Base-by-base conservation (phyloP, 1,140 invertebrate genomes). In the Heliconius melpomene region DNA sequence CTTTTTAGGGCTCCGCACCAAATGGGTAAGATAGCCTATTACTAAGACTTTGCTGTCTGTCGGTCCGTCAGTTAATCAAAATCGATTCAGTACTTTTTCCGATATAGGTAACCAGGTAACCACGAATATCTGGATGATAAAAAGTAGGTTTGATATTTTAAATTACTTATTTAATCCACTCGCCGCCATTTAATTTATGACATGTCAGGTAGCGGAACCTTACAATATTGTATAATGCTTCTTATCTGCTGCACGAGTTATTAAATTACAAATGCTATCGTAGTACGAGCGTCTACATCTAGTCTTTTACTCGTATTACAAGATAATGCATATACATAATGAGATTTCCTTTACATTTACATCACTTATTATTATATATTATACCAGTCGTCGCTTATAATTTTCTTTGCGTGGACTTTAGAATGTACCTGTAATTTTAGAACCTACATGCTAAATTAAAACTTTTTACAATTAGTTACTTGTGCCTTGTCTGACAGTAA, bases 271-370 rank as follows among this genome's bases (percentile, higher is more conserved):
- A 66, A 66, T 29, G 60, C 6, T 29, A 18, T 66, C 60, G 60
- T 29, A 29, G 60, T 66, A 18, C 60, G 60, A 38, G 57, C 75
- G 75, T 70, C 60, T 76, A 52, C 54, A 23, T 60, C 32, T 29
- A 36, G 54, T 40, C 50, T 66, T 29, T 74, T 74, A 54, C 78
- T 79, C 77, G 36, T 74, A 71, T 79, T 79, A 74, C 78, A 70
- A 75, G 78, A 75, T 52, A 52, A 52, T 16, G 66, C 66, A 57
- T 52, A 29, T 38, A 73, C 70, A 75, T 70, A 74, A 79, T 75
- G 29, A 60, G 72, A 74, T 79, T 79, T 79, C 78, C 78, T 79
- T 70, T 79, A 60, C 36, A 57, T 74, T 79, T 79, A 79, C 78
- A 75, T 79, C 74, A 79, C 20, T 71, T 46, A 6, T 18, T 52